A percentile compares a stretch with the other conserved stretches of the same genome.
phyloP scores from a whole-genome alignment of 1,140 invertebrate genomes.

The Drosophila biarmipes region DNA sequence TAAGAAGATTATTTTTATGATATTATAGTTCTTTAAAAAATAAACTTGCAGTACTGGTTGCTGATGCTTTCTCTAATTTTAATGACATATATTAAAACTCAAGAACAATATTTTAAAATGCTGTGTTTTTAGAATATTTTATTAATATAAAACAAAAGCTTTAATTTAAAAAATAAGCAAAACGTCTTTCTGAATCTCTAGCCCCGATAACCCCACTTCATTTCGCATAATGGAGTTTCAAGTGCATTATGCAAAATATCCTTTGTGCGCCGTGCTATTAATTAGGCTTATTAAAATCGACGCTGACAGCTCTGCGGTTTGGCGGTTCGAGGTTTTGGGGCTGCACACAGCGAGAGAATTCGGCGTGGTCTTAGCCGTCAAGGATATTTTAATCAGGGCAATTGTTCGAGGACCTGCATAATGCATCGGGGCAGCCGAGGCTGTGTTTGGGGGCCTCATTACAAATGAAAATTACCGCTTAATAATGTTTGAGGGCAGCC shows the following conservation, averaged over 20 bases:
- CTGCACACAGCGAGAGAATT: conserved; percentile 9
- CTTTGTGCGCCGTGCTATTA: conserved; percentile 62
- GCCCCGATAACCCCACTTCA: conserved; percentile 4
- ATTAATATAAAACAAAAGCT: no score
- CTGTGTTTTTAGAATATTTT: no score
- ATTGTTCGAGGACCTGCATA: conserved; percentile 69
- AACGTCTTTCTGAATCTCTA: not conserved
- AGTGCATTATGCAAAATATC: conserved; percentile 35
- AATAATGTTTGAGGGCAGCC: conserved; percentile 62
- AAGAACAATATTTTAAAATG: no score
- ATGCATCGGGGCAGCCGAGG: conserved; percentile 47
- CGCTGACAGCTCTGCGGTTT: conserved; percentile 69
- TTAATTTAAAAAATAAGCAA: not conserved
- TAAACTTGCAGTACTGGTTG: no score
- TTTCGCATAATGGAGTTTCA: conserved; percentile 47
- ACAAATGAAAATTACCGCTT: conserved; percentile 82
- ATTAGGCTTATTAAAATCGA: conserved; percentile 78
- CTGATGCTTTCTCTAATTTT: no score
- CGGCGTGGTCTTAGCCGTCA: conserved; percentile 40
- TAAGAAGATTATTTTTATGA: no score
- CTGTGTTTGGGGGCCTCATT: conserved; percentile 55
- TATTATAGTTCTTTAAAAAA: no score
- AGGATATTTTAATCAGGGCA: conserved; percentile 79
- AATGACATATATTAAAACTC: no score
- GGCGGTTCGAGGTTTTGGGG: conserved; percentile 32